Percentiles rank a stretch among this genome's conserved stretches.
These are phyloP conservation scores for Apteryx owenii DNA, from an alignment of 2,113 vertebrate species.

Conservation along the genomic window DNA sequence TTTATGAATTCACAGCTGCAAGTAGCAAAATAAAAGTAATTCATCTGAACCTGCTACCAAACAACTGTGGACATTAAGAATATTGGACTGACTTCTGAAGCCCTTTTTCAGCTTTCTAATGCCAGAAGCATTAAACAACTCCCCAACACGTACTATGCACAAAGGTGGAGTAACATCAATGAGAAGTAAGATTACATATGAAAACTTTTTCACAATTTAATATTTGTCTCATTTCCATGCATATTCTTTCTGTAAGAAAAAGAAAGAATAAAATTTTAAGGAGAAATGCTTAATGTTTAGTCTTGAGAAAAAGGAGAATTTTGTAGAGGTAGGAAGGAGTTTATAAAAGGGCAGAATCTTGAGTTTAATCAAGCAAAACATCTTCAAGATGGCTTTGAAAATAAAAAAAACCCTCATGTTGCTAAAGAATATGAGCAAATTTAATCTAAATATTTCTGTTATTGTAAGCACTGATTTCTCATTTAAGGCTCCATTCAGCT, in stretches of 20 bases:
- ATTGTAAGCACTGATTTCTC: neutral
- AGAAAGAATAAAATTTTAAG: neutral
- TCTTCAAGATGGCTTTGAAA: neutral
- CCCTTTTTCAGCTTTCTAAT: neutral
- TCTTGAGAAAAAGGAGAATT: neutral
- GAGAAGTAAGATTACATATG: neutral
- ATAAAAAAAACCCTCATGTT: neutral
- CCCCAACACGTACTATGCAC: neutral
- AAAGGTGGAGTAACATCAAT: neutral
- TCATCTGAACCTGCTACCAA: neutral
- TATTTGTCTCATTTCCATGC: neutral
- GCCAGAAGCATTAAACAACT: neutral
- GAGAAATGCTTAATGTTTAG: neutral
- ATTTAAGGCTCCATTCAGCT: neutral
- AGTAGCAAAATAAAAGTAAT: neutral
- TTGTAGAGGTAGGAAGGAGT: neutral
- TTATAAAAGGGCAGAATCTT: neutral
- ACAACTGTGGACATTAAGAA: neutral
- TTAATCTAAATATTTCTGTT: neutral
- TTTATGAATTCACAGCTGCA: neutral
- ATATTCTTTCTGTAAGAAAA: no score
- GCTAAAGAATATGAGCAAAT: neutral
- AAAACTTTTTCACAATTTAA: neutral
- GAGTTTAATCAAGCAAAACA: neutral
- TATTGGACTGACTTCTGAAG: neutral